Evolutionary conservation across 2,113 vertebrate genomes (phyloP).

Genomic region (Sphaerodactylus townsendi): DNA sequence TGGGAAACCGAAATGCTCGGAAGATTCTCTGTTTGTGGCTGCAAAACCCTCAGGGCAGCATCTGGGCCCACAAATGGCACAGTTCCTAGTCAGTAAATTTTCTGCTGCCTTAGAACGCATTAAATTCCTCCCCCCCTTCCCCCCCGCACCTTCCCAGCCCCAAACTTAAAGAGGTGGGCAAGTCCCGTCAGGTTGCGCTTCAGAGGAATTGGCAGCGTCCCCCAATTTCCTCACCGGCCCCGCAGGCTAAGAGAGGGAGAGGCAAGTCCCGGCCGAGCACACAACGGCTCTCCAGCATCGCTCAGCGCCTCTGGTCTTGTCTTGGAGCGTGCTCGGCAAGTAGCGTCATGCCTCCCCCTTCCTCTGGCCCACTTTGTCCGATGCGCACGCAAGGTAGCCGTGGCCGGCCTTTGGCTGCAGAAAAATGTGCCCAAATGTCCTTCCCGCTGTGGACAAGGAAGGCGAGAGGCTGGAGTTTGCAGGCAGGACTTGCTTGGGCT

Average conservation of each 20-base stretch:
- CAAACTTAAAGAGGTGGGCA: conserved; percentile 80
- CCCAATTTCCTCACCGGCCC: conserved; percentile 86
- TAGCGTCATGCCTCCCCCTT: conserved; percentile 88
- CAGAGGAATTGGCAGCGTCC: conserved; percentile 84
- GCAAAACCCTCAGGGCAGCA: conserved; percentile 39
- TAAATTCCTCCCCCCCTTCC: conserved; percentile 33
- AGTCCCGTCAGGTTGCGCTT: conserved; percentile 83
- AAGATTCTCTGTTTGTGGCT: neutral
- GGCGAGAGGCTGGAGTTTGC: fast-evolving
- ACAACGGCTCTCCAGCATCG: conserved; percentile 83
- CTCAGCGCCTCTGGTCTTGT: conserved; percentile 99
- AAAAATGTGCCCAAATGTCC: conserved; percentile 45
- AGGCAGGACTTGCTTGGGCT: neutral
- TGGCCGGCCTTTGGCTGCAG: conserved; percentile 29
- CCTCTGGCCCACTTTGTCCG: conserved; percentile 80
- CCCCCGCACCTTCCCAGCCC: conserved; percentile 35
- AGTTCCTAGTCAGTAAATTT: conserved; percentile 81
- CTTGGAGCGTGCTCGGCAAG: conserved; percentile 93
- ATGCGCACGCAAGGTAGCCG: conserved; percentile 38
- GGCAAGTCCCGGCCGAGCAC: conserved; percentile 91
- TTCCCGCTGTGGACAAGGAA: too few species aligned
- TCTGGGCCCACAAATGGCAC: conserved; percentile 78
- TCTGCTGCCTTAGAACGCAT: conserved; percentile 80
- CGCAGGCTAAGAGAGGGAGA: conserved; percentile 89
- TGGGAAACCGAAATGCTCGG: neutral